Conservation (phyloP, 2,888 invertebrate species). For the Baccha elongata region DNA sequence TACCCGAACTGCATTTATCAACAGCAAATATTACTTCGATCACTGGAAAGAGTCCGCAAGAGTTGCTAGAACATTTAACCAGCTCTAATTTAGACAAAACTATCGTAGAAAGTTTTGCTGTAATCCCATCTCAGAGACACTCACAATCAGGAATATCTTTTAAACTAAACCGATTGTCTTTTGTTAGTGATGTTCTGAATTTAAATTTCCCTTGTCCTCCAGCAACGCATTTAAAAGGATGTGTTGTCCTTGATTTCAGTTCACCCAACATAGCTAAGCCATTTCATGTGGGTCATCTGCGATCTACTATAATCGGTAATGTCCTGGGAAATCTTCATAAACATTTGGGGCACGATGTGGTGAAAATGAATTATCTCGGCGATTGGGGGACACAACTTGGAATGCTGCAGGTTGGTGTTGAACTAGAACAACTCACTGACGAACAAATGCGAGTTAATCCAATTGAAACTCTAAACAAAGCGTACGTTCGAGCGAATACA, state of each 20-base stretch:
- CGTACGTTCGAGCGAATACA: constrained; percentile 91
- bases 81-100: constrained; percentile 71
- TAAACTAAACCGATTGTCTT: constrained; percentile 76
- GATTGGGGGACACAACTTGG: constrained; percentile 99
- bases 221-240: constrained; percentile 77
- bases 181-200: constrained; percentile 75
- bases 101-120: constrained; percentile 75
- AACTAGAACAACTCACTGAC: constrained; percentile 85
- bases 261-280: constrained; percentile 99
- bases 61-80: constrained; percentile 74
- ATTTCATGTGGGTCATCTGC: constrained; percentile 97
- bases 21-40: constrained; percentile 72
- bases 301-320: constrained; percentile 98
- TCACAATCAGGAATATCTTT: constrained; percentile 76
- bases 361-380: constrained; percentile 95
- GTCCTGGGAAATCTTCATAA: constrained; percentile 91
- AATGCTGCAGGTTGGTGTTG: constrained; percentile 89
- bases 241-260: constrained; percentile 90
- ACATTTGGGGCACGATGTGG: constrained; percentile 89
- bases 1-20: constrained; percentile 75
- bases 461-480: constrained; percentile 87
- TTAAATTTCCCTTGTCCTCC: constrained; percentile 15
- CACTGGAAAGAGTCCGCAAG: constrained; percentile 55
- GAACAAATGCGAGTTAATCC: constrained; percentile 87
- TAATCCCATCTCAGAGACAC: constrained; percentile 74